phyloP scores from a whole-genome alignment of 1,140 invertebrate genomes.

The Drosophila persimilis region DNA sequence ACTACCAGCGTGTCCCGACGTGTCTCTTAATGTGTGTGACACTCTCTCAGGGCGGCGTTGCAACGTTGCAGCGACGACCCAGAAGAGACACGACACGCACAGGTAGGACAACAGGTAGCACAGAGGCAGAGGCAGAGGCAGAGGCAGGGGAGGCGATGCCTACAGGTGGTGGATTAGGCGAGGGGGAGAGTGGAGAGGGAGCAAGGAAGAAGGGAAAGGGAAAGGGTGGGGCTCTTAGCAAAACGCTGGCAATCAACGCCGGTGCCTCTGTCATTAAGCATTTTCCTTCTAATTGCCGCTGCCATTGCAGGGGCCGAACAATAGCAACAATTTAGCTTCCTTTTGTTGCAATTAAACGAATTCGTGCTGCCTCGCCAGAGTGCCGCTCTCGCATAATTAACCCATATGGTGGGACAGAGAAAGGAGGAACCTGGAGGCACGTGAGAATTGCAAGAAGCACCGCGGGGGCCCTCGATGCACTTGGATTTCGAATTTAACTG shows the following conservation, averaged over 20 bases:
- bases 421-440: not conserved
- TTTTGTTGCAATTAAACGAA: constrained; percentile 43
- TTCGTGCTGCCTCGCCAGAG: not conserved
- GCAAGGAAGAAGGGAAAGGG: not conserved
- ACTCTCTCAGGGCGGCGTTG: constrained; percentile 34
- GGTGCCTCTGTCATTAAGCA: constrained; percentile 36
- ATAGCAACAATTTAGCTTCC: constrained; percentile 27
- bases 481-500: no score
- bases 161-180: constrained; percentile 20
- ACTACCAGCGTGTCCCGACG: not conserved
- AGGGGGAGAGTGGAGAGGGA: no score
- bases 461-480: no score
- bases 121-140: no score
- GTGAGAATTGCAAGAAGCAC: constrained; percentile 9
- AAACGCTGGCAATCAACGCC: constrained; percentile 25
- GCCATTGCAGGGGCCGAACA: constrained; percentile 12
- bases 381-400: constrained; percentile 23
- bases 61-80: constrained; percentile 1
- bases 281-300: constrained; percentile 41
- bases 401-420: not conserved
- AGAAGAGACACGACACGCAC: no score
- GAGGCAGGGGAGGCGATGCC: not conserved
- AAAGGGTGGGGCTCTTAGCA: constrained; percentile 1
- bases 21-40: constrained; percentile 37
- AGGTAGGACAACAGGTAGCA: not conserved